Base-by-base conservation (phyloP, 2,888 invertebrate genomes). In the Disparrhopalites patrizii region DNA sequence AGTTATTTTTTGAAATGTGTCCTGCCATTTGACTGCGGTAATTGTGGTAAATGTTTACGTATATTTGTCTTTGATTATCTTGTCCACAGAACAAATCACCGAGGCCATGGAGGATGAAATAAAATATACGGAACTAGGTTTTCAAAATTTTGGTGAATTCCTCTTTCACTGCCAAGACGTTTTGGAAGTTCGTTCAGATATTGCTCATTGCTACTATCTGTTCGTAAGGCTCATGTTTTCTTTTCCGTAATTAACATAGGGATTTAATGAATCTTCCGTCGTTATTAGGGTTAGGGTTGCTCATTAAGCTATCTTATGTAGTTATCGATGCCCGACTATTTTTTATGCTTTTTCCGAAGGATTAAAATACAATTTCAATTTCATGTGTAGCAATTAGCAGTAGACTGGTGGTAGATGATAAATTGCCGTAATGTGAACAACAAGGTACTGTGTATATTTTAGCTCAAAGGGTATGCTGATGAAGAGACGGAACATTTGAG, bases 121-220 rank as follows among this genome's bases (percentile, higher is more conserved):
- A 3, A 5, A 28, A 20, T 64, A 57, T 28, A 20, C 31, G 20
- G 51, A 43, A 1, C 7, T 56, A 15, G 64, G 64, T 8, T 64
- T 64, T 36, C 43, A 50, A n/a, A 47, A 27, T 15, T 57, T 64
- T 25, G 64, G 64, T 1, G 64, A 56, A 4, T 57, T 64, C 20
- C 25, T 64, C 1, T 64, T 47, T n/a, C 64, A 64, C 27, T 64
- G 64, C 28, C 56, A 64, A 30, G 64, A 64, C 18, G 28, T 64
- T n/a, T 13, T 64, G 23, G 40, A 31, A 15, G 47, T 64, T 5
- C 40, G 43, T 10, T 27, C 50, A 3, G 64, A 64, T 50, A 23
- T 30, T 4, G n/a, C 7, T 27, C 20, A 40, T 13, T 43, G 56
- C 5, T 33, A 57, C 25, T 57, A 64, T 33, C 23, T 64, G 27